phyloP scores from a whole-genome alignment of 2,888 invertebrate genomes.

The Zygaena filipendulae region DNA sequence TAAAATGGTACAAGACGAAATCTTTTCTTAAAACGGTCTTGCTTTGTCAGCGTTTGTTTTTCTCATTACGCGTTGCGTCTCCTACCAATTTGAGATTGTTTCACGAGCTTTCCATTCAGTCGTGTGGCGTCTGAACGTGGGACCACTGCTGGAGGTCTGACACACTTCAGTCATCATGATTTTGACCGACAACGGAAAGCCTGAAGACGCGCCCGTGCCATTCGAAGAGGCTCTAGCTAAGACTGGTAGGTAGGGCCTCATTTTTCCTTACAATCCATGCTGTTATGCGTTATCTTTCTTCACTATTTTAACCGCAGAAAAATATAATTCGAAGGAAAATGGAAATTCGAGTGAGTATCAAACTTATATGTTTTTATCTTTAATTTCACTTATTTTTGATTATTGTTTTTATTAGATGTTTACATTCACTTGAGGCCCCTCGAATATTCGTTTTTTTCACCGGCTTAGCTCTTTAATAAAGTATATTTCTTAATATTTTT shows the following conservation, averaged over 20 bases:
- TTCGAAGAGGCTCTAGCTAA: conserved; percentile 46
- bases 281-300: background rate
- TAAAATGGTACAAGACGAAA: too few species aligned
- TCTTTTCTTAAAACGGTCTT: too few species aligned
- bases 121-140: conserved; percentile 12
- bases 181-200: conserved; percentile 14
- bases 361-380: too few species aligned
- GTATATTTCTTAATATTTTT: too few species aligned
- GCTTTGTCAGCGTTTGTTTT: conserved; percentile 16
- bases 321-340: too few species aligned
- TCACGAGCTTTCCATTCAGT: conserved; percentile 40
- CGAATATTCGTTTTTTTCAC: too few species aligned
- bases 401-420: too few species aligned
- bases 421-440: too few species aligned
- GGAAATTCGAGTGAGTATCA: too few species aligned
- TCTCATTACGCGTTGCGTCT: conserved; percentile 22
- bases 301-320: too few species aligned
- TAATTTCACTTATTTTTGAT: too few species aligned
- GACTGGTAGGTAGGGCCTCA: conserved; percentile 29
- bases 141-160: conserved; percentile 7
- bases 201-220: conserved; percentile 22
- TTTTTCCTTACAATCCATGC: background rate
- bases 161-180: conserved; percentile 9
- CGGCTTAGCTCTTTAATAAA: too few species aligned
- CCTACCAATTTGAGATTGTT: conserved; percentile 34